Base-by-base conservation (phyloP, 2,888 invertebrate genomes). In the Seira sanloemensis region DNA sequence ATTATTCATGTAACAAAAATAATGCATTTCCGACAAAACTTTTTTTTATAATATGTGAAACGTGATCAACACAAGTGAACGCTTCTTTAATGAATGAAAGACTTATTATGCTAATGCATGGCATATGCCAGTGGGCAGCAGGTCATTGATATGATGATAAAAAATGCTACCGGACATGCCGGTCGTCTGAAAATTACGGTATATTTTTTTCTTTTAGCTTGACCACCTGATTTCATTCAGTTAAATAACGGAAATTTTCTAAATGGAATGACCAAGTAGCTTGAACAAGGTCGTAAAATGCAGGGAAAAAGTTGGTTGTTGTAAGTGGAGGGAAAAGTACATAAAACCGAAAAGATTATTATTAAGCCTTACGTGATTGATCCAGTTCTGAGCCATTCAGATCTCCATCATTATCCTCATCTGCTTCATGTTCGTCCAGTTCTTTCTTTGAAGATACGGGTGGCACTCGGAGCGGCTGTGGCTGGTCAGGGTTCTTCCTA, bases 281-380 rank as follows among this genome's bases (percentile, higher is more conserved):
- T 58, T 7, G 19, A n/a, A 24, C 26, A 67, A 25, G 50, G 16
- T 50, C 50, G 16, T 50, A 50, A 50, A 50, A 50, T 1, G 5
- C 37, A 37, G n/a, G n/a, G n/a, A n/a, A n/a, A n/a, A 37, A 37
- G 37, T 37, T 37, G 12, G 12, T 50, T 50, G 12, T 50, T 50
- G 2, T n/a, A n/a, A n/a, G n/a, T n/a, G n/a, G n/a, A n/a, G n/a
- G n/a, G 26, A 72, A n/a, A 23, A 23, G 1, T 19, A 21, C 21
- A 75, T 58, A 26, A 78, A 78, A 21, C 23, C 24, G 46, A 12
- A 46, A 37, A 66, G 25, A 54, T 19, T 12, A 2, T 26, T 54
- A 26, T 27, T 73, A 62, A 24, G 58, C n/a, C 68, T 7, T 82
- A 82, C 82, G 75, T 82, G 82, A 77, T 72, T 24, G 72, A 72